Evolutionary conservation across 1,140 invertebrate genomes (phyloP), one percentile per base, ranked within the genome.

Genomic region (Elymnias hypermnestra): DNA sequence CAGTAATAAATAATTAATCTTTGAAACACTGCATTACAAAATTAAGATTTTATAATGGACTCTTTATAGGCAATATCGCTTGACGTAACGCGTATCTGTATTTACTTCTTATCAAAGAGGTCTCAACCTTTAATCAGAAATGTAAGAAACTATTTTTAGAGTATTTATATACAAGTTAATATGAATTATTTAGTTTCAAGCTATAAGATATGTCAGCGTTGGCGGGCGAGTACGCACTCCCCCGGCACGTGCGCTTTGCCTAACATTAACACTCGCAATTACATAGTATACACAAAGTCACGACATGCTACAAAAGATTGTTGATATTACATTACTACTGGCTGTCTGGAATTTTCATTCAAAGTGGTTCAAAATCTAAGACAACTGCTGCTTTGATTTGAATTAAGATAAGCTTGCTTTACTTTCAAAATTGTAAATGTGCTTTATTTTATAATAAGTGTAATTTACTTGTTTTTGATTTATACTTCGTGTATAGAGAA

Each of bases 271-370:
- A 54, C 57, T 47, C 41, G 39, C 54, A 64, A 60, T 60, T 54
- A 60, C 53, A 51, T 37, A 60, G 57, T 43, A 57, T 49, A 57
- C 36, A 41, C 36, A 36, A 48, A 57, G 55, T 57, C 55, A 57
- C 50, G 55, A 57, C 55, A 57, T 35, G 44, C 53, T 41, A 37
- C 55, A 53, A 57, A 57, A 57, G 55, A 57, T 57, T 57, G 41
- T 53, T 53, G 55, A 57, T 57, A 53, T 53, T 38, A 57, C 42
- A 45, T 45, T 52, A 52, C 49, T 40, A 45, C 49, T 52, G 42
- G 41, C 49, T 33, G 55, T 31, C 51, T 41, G 55, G 55, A 57
- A 57, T 57, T 57, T 57, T 48, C 55, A 57, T 57, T 57, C 45
- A 57, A 52, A 52, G 49, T 52, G 41, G 49, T 45, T 45, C 43